Evolutionary conservation across 2,113 vertebrate species (phyloP).

Genomic region (Neolamprologus kungweensis): DNA sequence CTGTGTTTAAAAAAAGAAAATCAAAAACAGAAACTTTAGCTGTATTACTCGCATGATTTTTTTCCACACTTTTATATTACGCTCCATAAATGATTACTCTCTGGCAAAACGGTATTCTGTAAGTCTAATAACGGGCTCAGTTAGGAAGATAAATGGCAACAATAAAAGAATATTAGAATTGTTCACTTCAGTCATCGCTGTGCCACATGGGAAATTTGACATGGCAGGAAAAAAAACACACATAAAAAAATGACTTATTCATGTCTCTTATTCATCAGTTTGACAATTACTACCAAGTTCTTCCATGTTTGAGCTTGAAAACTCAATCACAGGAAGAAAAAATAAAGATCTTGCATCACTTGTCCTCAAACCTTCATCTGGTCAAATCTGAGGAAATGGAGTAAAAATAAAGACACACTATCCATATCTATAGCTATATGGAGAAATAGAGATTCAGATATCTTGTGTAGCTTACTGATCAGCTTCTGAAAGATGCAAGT

Average conservation of each 20-base stretch:
- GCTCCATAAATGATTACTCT: neutral
- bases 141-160: neutral
- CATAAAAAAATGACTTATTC: neutral
- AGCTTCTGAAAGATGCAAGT: neutral
- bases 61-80: neutral
- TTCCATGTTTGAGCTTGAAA: neutral
- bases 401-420: neutral
- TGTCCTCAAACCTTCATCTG: neutral
- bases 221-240: neutral
- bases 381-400: neutral
- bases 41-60: neutral
- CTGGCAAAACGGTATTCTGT: neutral
- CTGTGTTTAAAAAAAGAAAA: neutral
- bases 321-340: neutral
- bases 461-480: neutral
- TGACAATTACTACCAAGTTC: neutral
- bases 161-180: neutral
- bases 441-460: neutral
- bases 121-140: neutral
- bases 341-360: neutral
- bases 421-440: neutral
- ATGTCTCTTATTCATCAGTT: neutral
- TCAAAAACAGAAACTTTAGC: neutral
- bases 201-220: neutral
- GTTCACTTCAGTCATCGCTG: neutral